A percentile compares a stretch with the other conserved stretches of the same genome.
These are phyloP conservation scores for Prunella himalayana DNA, from an alignment of 2,113 vertebrate species.

Conservation along the genomic window DNA sequence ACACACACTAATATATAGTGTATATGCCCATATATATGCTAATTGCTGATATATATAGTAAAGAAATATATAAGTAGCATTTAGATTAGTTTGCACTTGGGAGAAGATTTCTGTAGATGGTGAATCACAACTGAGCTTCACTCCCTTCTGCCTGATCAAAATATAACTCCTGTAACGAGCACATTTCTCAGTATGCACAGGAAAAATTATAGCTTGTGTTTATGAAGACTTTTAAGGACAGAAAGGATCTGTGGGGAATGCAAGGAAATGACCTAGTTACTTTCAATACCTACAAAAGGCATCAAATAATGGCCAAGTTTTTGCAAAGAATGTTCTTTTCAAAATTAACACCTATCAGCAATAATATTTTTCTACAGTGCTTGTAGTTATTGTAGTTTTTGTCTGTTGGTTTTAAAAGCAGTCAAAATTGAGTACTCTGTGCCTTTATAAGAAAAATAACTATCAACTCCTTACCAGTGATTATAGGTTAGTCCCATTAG, in stretches of 20 bases:
- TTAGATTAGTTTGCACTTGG: not conserved
- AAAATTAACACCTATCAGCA: not conserved
- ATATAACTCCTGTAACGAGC: not conserved
- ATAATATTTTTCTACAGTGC: not conserved
- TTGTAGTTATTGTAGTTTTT: not conserved
- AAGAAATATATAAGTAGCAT: not conserved
- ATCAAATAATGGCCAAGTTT: constrained; percentile 8
- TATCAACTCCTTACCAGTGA: not conserved
- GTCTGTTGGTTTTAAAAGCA: not conserved
- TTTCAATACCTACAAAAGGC: not conserved
- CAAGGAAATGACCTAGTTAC: constrained; percentile 12
- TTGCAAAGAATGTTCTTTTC: not conserved
- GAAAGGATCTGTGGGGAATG: not conserved
- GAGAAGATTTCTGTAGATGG: not conserved
- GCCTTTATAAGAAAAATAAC: not conserved
- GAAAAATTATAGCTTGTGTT: constrained; percentile 17
- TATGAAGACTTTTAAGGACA: constrained; percentile 9
- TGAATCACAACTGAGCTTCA: not conserved
- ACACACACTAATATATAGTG: not conserved
- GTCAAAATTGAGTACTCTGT: not conserved
- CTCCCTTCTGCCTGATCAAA: not conserved
- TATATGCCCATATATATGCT: not conserved
- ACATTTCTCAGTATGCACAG: not conserved
- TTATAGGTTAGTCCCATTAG: not conserved
- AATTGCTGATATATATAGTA: not conserved